A percentile compares a stretch with the other conserved stretches of the same genome.
phyloP scores from a whole-genome alignment of 2,797 vertebrate genomes.

The Leptoclinus maculatus region DNA sequence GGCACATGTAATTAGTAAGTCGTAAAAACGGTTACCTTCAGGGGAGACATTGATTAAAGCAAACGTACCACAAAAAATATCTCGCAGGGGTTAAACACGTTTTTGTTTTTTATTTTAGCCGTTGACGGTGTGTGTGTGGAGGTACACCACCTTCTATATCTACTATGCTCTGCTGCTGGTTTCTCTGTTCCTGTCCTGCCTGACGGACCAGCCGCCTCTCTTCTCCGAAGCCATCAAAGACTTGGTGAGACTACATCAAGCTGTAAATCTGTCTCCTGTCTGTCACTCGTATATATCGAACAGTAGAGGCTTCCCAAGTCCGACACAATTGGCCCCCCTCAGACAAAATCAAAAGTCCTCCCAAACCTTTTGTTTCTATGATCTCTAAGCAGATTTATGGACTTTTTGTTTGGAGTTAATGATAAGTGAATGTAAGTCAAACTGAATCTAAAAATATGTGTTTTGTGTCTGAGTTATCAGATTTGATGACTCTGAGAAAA shows the following conservation, averaged over 20 bases:
- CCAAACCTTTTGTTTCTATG: background rate
- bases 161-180: conserved; percentile 89
- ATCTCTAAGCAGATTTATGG: background rate
- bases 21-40: background rate
- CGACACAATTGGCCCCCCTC: too few species aligned
- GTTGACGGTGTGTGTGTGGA: conserved; percentile 82
- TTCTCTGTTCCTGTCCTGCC: conserved; percentile 88
- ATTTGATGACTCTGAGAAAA: background rate
- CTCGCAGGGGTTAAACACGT: background rate
- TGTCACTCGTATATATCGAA: background rate
- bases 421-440: background rate
- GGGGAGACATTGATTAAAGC: background rate
- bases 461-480: background rate
- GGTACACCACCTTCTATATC: conserved; percentile 89
- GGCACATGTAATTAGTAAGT: background rate
- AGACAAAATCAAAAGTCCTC: background rate
- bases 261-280: background rate
- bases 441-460: background rate
- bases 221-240: conserved; percentile 92
- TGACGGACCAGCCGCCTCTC: conserved; percentile 89
- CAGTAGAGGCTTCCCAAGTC: too few species aligned
- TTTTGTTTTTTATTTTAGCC: conserved; percentile 61
- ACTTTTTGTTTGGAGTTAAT: background rate
- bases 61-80: background rate
- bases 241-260: conserved; percentile 78